phyloP scores from a whole-genome alignment of 2,113 vertebrate genomes.

The Probosciger aterrimus region DNA sequence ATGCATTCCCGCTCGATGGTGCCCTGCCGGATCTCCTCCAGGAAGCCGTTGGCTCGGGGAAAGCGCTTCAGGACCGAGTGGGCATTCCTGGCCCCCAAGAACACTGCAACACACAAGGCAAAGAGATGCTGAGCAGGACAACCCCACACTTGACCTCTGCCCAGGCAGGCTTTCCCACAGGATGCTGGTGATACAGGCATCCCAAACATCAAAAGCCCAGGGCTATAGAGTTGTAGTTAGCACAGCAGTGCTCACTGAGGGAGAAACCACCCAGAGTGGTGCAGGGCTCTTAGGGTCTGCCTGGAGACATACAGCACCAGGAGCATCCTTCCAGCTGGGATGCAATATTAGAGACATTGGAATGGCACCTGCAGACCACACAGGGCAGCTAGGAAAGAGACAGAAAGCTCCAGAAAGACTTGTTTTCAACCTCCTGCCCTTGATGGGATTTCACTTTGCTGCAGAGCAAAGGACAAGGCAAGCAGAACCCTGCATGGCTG shows the following conservation, averaged over 20 bases:
- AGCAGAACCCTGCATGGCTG: neutral
- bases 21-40: conserved; percentile 85
- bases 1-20: conserved; percentile 86
- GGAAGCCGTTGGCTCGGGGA: conserved; percentile 82
- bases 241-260: neutral
- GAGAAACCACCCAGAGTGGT: neutral
- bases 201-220: neutral
- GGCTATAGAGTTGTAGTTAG: neutral
- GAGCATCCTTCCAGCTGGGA: neutral
- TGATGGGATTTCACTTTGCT: neutral
- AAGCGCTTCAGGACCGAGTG: conserved; percentile 82
- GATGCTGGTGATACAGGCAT: neutral
- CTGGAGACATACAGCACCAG: neutral
- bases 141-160: neutral
- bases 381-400: neutral
- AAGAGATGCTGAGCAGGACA: neutral
- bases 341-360: neutral
- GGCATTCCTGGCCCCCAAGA: conserved; percentile 80
- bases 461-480: neutral
- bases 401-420: neutral
- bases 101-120: conserved; percentile 72
- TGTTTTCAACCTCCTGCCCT: neutral
- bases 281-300: neutral
- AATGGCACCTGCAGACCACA: neutral
- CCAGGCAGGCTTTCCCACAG: neutral